Percentiles rank a stretch among this genome's conserved stretches.
These are phyloP conservation scores for Okapia johnstoni DNA, from an alignment of 2,113 vertebrate species.

Conservation along the genomic window DNA sequence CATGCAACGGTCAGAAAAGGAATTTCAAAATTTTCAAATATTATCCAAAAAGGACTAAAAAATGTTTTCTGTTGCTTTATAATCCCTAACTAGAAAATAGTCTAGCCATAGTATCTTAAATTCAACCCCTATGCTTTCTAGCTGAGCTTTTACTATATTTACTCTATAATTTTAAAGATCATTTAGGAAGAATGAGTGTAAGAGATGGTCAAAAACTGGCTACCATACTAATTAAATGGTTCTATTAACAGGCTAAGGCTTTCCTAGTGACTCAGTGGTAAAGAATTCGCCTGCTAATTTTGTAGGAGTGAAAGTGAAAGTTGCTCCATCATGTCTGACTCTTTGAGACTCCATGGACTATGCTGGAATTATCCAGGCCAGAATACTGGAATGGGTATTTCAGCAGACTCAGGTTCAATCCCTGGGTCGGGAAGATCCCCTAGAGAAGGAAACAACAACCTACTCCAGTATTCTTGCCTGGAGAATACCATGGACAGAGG, in stretches of 20 bases:
- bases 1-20: neutral
- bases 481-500: neutral
- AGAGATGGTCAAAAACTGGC: neutral
- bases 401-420: neutral
- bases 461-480: neutral
- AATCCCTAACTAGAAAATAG: neutral
- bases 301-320: neutral
- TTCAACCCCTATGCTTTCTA: neutral
- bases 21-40: conserved; percentile 31
- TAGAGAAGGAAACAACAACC: neutral
- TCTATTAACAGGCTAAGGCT: neutral
- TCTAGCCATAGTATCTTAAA: neutral
- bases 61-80: neutral
- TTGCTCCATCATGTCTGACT: neutral
- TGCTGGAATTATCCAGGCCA: neutral
- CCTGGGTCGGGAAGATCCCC: neutral
- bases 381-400: neutral
- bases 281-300: neutral
- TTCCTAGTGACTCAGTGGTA: neutral
- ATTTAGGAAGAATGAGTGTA: neutral
- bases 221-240: neutral
- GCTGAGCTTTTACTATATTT: neutral
- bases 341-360: neutral
- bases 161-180: neutral
- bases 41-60: neutral